Evolutionary conservation across 2,888 invertebrate genomes (phyloP).

Genomic region (Stenchaetothrips biformis): DNA sequence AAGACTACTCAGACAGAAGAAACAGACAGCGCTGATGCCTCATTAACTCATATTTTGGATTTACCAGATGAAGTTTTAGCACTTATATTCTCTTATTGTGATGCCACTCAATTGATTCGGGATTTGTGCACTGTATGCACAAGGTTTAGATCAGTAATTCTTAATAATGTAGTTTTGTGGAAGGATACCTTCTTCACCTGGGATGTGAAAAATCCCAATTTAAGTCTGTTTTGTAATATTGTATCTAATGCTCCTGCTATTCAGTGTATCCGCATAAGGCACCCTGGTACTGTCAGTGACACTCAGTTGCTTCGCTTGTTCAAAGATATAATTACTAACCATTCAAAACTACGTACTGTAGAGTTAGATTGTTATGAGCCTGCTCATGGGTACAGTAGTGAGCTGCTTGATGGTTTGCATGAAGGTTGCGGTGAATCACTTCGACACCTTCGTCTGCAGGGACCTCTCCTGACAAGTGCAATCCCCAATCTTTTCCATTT

Average conservation of each 20-base stretch:
- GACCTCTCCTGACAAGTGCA: background rate
- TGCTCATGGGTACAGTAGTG: background rate
- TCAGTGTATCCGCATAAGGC: background rate
- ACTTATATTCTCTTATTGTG: constrained; percentile 3
- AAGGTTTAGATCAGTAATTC: background rate
- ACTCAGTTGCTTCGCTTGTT: constrained; percentile 9
- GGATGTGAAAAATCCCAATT: constrained; percentile 2
- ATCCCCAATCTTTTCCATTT: background rate
- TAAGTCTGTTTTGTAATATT: constrained; percentile 13
- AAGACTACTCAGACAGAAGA: too few relatives aligned
- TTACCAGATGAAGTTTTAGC: constrained; percentile 6
- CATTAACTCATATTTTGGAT: background rate
- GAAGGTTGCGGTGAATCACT: constrained; percentile 11
- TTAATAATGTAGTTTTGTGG: background rate
- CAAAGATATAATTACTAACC: background rate
- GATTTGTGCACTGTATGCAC: background rate
- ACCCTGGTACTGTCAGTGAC: constrained; percentile 1
- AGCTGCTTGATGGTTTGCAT: constrained; percentile 3
- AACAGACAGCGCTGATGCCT: too few relatives aligned
- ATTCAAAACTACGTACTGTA: background rate
- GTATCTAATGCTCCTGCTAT: background rate
- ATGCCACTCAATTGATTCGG: constrained; percentile 10
- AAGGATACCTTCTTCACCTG: constrained; percentile 7
- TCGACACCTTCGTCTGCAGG: background rate
- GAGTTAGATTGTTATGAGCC: background rate